These are phyloP conservation scores for Trichonephila inaurata DNA, from an alignment of 1,140 invertebrate species.

Conservation along the genomic window DNA sequence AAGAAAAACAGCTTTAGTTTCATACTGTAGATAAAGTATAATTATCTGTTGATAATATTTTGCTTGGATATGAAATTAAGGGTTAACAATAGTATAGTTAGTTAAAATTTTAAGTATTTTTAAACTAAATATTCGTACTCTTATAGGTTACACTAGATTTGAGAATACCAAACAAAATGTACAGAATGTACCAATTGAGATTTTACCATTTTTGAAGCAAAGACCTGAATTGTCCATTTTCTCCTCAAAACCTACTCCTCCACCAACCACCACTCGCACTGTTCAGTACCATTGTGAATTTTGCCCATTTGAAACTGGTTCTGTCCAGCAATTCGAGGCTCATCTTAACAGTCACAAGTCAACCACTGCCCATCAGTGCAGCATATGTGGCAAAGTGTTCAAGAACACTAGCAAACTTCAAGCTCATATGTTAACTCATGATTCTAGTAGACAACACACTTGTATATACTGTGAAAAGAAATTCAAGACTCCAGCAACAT, in stretches of 20 bases:
- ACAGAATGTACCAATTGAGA: conserved; percentile 16
- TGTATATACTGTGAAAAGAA: conserved; percentile 67
- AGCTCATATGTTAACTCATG: conserved; percentile 40
- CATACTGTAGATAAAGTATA: too few species aligned
- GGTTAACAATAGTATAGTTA: too few species aligned
- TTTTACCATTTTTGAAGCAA: conserved; percentile 44
- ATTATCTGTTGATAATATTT: too few species aligned
- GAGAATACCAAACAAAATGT: background rate
- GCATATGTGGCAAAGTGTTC: conserved; percentile 13
- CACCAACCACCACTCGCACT: background rate
- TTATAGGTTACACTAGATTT: background rate
- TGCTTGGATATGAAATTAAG: too few species aligned
- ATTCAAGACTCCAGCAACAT: conserved; percentile 28
- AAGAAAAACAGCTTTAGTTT: too few species aligned
- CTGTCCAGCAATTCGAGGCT: background rate
- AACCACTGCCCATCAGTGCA: background rate
- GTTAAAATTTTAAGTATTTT: too few species aligned
- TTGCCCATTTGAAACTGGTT: conserved; percentile 44
- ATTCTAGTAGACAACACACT: background rate
- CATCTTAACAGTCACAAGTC: conserved; percentile 32
- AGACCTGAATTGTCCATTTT: background rate
- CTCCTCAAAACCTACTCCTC: background rate
- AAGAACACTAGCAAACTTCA: conserved; percentile 34
- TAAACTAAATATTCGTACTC: background rate
- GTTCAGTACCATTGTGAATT: conserved; percentile 56